Conservation (phyloP, 2,113 vertebrate genomes). For the Oryzias curvinotus region DNA sequence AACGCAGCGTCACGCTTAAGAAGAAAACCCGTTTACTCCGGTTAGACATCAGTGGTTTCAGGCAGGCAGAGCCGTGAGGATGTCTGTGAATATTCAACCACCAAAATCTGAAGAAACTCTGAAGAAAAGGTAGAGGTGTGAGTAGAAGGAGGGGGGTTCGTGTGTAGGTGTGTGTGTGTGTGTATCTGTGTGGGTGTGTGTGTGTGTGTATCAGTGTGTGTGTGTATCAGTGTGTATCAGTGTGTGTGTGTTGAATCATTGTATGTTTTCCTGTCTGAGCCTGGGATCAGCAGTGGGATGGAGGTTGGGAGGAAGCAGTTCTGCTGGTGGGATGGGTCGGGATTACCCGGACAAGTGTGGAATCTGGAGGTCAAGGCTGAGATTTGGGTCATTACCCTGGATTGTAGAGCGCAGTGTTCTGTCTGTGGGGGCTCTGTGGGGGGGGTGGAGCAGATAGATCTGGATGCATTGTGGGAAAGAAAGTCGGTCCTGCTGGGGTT, state of each 20-base stretch:
- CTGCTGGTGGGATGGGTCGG: slow-evolving; percentile 41
- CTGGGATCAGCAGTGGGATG: slow-evolving; percentile 52
- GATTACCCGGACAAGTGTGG: slow-evolving; percentile 57
- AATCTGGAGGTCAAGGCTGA: slow-evolving; percentile 53
- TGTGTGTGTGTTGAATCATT: slow-evolving; percentile 34
- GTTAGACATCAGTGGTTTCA: too few species aligned
- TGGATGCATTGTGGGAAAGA: slow-evolving; percentile 49
- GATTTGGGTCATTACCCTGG: slow-evolving; percentile 43
- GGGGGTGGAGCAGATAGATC: slow-evolving; percentile 7
- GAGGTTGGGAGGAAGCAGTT: slow-evolving; percentile 51
- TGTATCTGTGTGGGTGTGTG: slow-evolving; percentile 7
- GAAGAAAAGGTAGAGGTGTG: neutral
- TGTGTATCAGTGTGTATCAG: slow-evolving; percentile 20
- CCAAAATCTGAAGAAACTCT: slow-evolving; percentile 9
- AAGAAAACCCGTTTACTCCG: too few species aligned
- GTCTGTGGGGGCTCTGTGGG: slow-evolving; percentile 21
- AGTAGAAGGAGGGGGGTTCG: neutral
- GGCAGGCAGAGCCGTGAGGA: slow-evolving; percentile 17
- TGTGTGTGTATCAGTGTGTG: slow-evolving; percentile 9
- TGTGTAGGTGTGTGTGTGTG: slow-evolving; percentile 9
- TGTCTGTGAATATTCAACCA: slow-evolving; percentile 26
- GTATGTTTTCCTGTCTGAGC: slow-evolving; percentile 74
- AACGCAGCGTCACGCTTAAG: too few species aligned
- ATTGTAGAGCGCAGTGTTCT: slow-evolving; percentile 31
- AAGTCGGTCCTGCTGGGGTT: slow-evolving; percentile 23